These are phyloP conservation scores for Drosophila mimica DNA, from an alignment of 2,888 invertebrate species.

Conservation along the genomic window DNA sequence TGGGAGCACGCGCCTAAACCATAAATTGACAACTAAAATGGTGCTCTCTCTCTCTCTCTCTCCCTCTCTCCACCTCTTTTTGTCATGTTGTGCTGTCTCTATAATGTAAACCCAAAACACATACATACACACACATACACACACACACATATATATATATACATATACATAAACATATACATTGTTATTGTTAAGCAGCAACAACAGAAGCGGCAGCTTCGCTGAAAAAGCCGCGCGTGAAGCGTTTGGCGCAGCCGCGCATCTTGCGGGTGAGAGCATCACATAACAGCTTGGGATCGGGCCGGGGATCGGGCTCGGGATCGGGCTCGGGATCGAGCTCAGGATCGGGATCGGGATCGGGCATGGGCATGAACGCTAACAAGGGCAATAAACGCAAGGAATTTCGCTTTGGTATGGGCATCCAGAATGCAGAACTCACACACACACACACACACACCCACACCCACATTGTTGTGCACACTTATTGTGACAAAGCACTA, in stretches of 20 bases:
- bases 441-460: constrained; percentile 1
- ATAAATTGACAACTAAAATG: constrained; percentile 34
- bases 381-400: constrained; percentile 82
- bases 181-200: constrained; percentile 32
- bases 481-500: background rate
- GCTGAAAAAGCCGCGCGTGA: constrained; percentile 81
- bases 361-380: constrained; percentile 85
- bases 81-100: constrained; percentile 25
- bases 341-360: constrained; percentile 85
- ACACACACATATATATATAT: background rate
- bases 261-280: constrained; percentile 87
- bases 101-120: background rate
- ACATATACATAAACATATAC: background rate
- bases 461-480: background rate
- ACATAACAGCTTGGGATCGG: constrained; percentile 79
- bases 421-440: constrained; percentile 42
- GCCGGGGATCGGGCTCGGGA: constrained; percentile 77
- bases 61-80: constrained; percentile 8
- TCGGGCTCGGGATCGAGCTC: constrained; percentile 74
- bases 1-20: constrained; percentile 24
- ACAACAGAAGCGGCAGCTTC: constrained; percentile 37
- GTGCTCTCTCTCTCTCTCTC: constrained; percentile 35
- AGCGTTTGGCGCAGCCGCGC: constrained; percentile 86
- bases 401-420: constrained; percentile 87
- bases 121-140: background rate